These are phyloP conservation scores for Steinernema feltiae DNA, from an alignment of 1,140 invertebrate genomes.

Conservation along the genomic window DNA sequence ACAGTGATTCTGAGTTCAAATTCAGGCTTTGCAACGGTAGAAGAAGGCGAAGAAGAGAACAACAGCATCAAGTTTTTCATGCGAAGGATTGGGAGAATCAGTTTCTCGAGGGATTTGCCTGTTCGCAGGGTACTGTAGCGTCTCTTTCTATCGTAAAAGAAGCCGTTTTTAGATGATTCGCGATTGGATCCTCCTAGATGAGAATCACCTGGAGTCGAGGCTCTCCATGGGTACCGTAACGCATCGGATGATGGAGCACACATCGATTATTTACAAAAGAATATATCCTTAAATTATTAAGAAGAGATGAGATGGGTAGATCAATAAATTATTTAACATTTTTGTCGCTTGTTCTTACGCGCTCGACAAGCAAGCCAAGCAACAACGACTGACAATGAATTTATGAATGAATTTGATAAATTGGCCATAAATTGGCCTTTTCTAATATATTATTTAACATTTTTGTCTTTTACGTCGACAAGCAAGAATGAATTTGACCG, in stretches of 20 bases:
- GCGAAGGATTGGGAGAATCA: conserved; percentile 52
- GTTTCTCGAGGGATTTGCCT: conserved; percentile 56
- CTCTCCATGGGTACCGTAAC: conserved; percentile 51
- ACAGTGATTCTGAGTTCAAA: too few species aligned
- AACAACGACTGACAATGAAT: too few species aligned
- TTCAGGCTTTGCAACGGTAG: conserved; percentile 53
- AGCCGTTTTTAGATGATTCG: conserved; percentile 48
- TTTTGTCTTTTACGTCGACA: too few species aligned
- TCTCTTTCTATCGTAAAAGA: conserved; percentile 18
- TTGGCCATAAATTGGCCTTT: too few species aligned
- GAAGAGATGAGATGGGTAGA: too few species aligned
- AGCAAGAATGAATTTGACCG: too few species aligned
- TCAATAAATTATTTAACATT: too few species aligned
- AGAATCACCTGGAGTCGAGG: conserved; percentile 48
- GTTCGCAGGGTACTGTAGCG: conserved; percentile 40
- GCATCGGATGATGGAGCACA: conserved; percentile 52
- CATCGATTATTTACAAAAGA: conserved; percentile 52
- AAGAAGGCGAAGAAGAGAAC: conserved; percentile 44
- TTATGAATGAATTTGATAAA: too few species aligned
- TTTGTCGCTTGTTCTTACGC: too few species aligned
- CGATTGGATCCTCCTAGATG: conserved; percentile 54
- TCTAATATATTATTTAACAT: too few species aligned
- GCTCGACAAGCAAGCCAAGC: too few species aligned
- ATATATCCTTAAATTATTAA: conserved; percentile 52
- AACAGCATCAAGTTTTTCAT: conserved; percentile 48